A percentile compares a stretch with the other conserved stretches of the same genome.
These are phyloP conservation scores for Lytechinus variegatus DNA, from an alignment of 35 echinoderm and acorn worm species.

Conservation along the genomic window DNA sequence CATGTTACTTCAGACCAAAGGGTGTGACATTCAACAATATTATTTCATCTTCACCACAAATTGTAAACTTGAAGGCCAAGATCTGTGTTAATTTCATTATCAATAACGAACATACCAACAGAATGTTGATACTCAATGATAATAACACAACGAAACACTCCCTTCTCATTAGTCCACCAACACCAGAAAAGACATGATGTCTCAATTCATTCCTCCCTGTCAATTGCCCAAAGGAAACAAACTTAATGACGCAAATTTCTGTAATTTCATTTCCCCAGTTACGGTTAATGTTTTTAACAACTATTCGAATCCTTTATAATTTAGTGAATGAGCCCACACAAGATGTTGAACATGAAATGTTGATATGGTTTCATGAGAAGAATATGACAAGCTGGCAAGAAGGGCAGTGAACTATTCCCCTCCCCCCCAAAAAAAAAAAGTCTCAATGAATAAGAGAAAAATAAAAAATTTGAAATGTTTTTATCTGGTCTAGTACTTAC, in stretches of 20 bases:
- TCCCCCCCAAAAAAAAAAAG: too few relatives aligned
- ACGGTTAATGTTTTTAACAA: background rate
- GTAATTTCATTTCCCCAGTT: background rate
- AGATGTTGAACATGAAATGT: background rate
- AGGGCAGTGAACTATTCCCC: too few relatives aligned
- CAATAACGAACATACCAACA: background rate
- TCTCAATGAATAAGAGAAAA: too few relatives aligned
- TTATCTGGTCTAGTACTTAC: too few relatives aligned
- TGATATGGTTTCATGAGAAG: background rate
- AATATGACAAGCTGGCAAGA: background rate
- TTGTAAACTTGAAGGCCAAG: background rate
- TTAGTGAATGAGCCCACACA: background rate
- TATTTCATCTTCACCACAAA: background rate
- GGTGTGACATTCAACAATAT: background rate
- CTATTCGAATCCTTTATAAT: background rate
- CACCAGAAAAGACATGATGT: background rate
- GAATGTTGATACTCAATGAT: background rate
- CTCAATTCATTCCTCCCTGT: background rate
- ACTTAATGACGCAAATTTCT: constrained; percentile 12
- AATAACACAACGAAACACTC: background rate
- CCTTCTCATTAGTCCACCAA: background rate
- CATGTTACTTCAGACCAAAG: background rate
- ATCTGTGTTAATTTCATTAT: background rate
- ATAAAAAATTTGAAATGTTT: too few relatives aligned
- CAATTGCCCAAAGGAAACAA: background rate